Evolutionary conservation across 1,140 invertebrate genomes (phyloP).

Genomic region (Drosophila subpulchrella): DNA sequence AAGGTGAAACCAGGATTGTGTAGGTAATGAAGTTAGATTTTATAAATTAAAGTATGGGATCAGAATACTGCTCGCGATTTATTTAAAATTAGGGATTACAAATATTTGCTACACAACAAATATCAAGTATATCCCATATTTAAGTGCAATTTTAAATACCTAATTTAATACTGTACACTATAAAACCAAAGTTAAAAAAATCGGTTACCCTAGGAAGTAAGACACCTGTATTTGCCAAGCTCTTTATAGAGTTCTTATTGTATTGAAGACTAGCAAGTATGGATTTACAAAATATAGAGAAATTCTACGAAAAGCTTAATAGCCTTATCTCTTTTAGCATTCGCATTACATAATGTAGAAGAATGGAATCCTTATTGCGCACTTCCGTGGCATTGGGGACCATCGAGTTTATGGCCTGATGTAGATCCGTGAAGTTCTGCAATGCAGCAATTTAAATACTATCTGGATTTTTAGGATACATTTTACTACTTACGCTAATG

Average conservation of each 20-base stretch:
- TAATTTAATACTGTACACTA: no score
- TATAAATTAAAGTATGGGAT: not conserved
- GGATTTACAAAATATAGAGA: slow-evolving; percentile 18
- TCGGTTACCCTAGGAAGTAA: no score
- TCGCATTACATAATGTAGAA: slow-evolving; percentile 54
- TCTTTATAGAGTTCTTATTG: not conserved
- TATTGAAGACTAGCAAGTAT: not conserved
- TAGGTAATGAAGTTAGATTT: not conserved
- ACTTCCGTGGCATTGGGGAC: slow-evolving; percentile 53
- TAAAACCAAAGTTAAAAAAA: no score
- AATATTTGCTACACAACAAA: no score
- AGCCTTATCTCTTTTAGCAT: slow-evolving; percentile 58
- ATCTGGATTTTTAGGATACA: not conserved
- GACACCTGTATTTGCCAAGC: no score
- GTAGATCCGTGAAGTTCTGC: slow-evolving; percentile 66
- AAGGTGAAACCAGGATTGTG: not conserved
- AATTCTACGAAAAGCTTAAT: slow-evolving; percentile 65
- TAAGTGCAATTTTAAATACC: no score
- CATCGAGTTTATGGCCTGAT: slow-evolving; percentile 69
- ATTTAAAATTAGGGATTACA: not conserved
- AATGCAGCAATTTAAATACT: not conserved
- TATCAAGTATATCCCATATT: no score
- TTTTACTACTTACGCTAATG: slow-evolving; percentile 46
- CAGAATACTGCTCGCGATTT: not conserved
- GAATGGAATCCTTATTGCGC: slow-evolving; percentile 60